These are phyloP conservation scores for Phenganax subtilis DNA, from an alignment of 92 coral and sea anemone genomes.

Conservation along the genomic window DNA sequence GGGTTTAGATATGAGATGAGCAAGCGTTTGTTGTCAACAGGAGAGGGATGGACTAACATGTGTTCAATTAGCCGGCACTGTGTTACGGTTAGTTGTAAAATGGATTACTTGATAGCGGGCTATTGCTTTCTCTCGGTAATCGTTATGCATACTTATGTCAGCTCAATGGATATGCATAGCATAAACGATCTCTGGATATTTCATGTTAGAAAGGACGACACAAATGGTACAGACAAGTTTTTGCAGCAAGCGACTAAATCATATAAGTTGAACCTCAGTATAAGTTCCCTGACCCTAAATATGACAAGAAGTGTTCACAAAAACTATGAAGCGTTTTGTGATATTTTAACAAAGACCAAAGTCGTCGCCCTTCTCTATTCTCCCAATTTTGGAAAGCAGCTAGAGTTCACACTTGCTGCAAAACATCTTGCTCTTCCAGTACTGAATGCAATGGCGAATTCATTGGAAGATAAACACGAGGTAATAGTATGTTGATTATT, in stretches of 20 bases:
- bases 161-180: neutral
- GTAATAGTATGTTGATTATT: neutral
- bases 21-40: neutral
- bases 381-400: neutral
- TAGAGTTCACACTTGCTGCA: neutral
- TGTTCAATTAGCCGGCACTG: constrained; percentile 7
- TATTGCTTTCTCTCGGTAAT: neutral
- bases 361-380: constrained; percentile 17
- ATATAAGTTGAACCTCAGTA: constrained; percentile 1
- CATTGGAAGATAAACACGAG: neutral
- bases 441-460: neutral
- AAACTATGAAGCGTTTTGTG: constrained; percentile 10
- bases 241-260: neutral
- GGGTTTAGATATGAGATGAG: too few relatives aligned
- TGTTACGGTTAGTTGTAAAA: neutral
- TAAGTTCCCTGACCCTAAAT: neutral
- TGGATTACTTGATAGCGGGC: constrained; percentile 8
- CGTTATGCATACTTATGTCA: neutral
- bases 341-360: constrained; percentile 13
- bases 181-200: constrained; percentile 10
- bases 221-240: neutral
- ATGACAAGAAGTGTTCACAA: constrained; percentile 4
- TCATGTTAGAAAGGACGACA: neutral
- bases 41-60: neutral
- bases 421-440: constrained; percentile 1